Conservation (phyloP, 2,797 vertebrate genomes). For the Thripadectes ignobilis region DNA sequence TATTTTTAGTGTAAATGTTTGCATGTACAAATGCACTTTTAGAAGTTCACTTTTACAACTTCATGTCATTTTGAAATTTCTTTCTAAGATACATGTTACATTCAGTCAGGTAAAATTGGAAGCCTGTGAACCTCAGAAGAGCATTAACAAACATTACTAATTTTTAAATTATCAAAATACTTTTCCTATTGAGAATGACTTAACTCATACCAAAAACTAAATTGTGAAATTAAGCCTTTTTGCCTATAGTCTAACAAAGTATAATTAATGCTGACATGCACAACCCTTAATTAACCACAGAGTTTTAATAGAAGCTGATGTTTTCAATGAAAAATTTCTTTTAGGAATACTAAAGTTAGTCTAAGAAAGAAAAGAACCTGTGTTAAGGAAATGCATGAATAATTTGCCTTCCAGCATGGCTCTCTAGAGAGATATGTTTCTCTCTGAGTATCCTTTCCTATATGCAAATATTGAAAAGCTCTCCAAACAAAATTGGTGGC, state of each 20-base stretch:
- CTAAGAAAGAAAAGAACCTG: not conserved
- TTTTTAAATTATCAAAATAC: not conserved
- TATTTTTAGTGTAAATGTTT: not conserved
- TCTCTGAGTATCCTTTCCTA: not conserved
- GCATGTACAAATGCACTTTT: not conserved
- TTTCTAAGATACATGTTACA: not conserved
- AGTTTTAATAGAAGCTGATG: conserved; percentile 18
- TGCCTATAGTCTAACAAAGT: not conserved
- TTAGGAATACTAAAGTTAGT: not conserved
- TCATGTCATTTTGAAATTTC: not conserved
- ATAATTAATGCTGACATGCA: not conserved
- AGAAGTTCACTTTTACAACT: not conserved
- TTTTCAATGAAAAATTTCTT: not conserved
- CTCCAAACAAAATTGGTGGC: not conserved
- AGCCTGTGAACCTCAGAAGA: not conserved
- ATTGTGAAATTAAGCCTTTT: not conserved
- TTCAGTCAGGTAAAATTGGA: not conserved
- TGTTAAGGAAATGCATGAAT: not conserved
- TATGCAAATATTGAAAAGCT: not conserved
- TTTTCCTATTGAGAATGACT: not conserved
- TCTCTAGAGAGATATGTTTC: not conserved
- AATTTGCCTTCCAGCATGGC: not conserved
- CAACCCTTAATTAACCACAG: not conserved
- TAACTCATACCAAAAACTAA: not conserved
- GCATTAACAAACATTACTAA: not conserved